Evolutionary conservation across 2,888 invertebrate genomes (phyloP).

Genomic region (Tenthredo amoena): DNA sequence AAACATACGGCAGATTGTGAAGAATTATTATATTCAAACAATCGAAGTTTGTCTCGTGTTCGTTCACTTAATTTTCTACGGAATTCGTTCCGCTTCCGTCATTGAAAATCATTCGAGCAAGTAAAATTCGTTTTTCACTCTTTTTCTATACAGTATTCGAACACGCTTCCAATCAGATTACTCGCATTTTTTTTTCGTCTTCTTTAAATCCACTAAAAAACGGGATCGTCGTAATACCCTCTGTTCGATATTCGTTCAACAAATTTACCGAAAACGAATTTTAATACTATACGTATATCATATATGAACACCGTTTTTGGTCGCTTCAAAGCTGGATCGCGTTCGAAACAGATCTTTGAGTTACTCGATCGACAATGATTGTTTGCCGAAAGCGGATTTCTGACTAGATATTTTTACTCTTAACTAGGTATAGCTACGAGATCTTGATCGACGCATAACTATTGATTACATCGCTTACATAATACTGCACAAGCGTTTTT

Average conservation of each 20-base stretch:
- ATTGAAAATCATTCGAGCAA: constrained; percentile 39
- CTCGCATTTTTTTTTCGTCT: not conserved
- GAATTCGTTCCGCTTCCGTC: constrained; percentile 42
- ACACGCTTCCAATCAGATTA: not conserved
- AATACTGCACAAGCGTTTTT: constrained; percentile 43
- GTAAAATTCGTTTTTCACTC: not conserved
- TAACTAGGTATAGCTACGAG: constrained; percentile 18
- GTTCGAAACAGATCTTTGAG: constrained; percentile 9
- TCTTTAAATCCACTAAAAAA: not conserved
- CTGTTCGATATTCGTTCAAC: not conserved
- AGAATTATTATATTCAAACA: constrained; percentile 1
- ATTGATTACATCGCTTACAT: constrained; percentile 40
- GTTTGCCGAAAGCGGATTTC: constrained; percentile 47
- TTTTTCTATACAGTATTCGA: constrained; percentile 11
- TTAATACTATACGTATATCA: not conserved
- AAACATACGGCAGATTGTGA: not conserved
- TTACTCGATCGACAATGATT: constrained; percentile 40
- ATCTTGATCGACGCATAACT: constrained; percentile 26
- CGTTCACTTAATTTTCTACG: constrained; percentile 15
- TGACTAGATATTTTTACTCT: no score
- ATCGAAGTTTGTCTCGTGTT: constrained; percentile 25
- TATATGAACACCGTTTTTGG: constrained; percentile 46
- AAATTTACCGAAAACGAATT: not conserved
- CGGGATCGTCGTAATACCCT: not conserved
- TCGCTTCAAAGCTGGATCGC: constrained; percentile 14